Evolutionary conservation across 1,140 invertebrate species (phyloP).

Genomic region (Drosophila ananassae): DNA sequence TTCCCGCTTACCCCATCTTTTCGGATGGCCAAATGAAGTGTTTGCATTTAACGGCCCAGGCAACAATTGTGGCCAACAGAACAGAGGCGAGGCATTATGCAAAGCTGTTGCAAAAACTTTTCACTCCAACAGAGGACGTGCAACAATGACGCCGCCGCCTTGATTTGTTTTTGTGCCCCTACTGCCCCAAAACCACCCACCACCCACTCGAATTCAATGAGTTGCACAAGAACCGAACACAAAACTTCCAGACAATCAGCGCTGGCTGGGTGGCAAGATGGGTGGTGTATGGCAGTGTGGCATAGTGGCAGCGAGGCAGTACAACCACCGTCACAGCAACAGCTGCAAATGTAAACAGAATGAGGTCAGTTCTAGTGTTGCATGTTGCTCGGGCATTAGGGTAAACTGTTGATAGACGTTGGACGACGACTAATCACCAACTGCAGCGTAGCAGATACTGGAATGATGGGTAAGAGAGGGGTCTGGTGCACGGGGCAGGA

Average conservation of each 20-base stretch:
- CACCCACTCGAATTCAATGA: constrained; percentile 40
- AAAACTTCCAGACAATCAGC: constrained; percentile 47
- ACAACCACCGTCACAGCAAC: constrained; percentile 43
- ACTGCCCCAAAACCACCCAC: constrained; percentile 6
- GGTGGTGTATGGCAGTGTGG: background rate
- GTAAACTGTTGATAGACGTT: constrained; percentile 78
- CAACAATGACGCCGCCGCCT: constrained; percentile 45
- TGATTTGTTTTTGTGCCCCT: constrained; percentile 51
- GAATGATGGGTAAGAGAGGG: background rate
- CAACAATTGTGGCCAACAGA: constrained; percentile 24
- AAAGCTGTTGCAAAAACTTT: constrained; percentile 53
- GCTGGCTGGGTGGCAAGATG: background rate
- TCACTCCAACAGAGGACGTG: constrained; percentile 21
- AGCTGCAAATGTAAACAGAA: constrained; percentile 76
- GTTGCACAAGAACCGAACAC: constrained; percentile 38
- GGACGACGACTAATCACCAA: constrained; percentile 68
- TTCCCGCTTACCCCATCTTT: constrained; percentile 30
- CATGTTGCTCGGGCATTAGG: constrained; percentile 76
- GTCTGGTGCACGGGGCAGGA: background rate
- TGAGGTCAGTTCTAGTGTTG: constrained; percentile 73
- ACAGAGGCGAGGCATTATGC: constrained; percentile 32
- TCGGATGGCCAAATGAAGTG: constrained; percentile 54
- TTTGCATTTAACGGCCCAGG: constrained; percentile 47
- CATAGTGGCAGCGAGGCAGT: background rate
- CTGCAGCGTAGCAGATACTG: constrained; percentile 34